phyloP scores from a whole-genome alignment of 2,888 invertebrate species.

The Trichopoda pennipes region DNA sequence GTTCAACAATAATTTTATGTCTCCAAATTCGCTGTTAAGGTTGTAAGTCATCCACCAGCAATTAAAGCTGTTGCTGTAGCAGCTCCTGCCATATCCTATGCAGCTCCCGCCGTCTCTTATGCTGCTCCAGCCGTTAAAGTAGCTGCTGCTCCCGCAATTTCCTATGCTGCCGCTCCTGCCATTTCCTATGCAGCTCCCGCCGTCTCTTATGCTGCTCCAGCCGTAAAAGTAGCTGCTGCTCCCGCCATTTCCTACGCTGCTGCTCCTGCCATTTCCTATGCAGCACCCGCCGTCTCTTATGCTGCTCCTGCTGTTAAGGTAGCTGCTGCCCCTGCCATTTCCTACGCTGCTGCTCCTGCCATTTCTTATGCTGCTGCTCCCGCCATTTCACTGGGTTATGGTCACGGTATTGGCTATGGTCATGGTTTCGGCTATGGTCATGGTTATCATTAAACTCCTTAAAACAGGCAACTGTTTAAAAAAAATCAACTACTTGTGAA shows the following conservation, averaged over 20 bases:
- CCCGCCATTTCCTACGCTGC: slow-evolving; percentile 66
- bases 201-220: slow-evolving; percentile 56
- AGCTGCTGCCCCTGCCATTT: slow-evolving; percentile 63
- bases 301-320: slow-evolving; percentile 55
- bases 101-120: slow-evolving; percentile 65
- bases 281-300: slow-evolving; percentile 66
- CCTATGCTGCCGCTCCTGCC: slow-evolving; percentile 70
- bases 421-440: slow-evolving; percentile 68
- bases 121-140: slow-evolving; percentile 60
- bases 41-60: slow-evolving; percentile 66
- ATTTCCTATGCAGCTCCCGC: slow-evolving; percentile 72
- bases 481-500: slow-evolving; percentile 52
- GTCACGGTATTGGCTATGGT: slow-evolving; percentile 68
- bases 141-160: slow-evolving; percentile 58
- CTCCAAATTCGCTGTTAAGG: slow-evolving; percentile 16
- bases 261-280: slow-evolving; percentile 73
- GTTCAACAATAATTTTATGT: background rate
- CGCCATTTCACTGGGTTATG: slow-evolving; percentile 63
- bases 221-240: slow-evolving; percentile 38
- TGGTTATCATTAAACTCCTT: slow-evolving; percentile 65
- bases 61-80: slow-evolving; percentile 64
- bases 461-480: background rate
- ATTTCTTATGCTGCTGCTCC: slow-evolving; percentile 73
- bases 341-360: slow-evolving; percentile 70
- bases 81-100: slow-evolving; percentile 61